Evolutionary conservation across 1,140 invertebrate genomes (phyloP).

Genomic region (Lucilia cuprina): DNA sequence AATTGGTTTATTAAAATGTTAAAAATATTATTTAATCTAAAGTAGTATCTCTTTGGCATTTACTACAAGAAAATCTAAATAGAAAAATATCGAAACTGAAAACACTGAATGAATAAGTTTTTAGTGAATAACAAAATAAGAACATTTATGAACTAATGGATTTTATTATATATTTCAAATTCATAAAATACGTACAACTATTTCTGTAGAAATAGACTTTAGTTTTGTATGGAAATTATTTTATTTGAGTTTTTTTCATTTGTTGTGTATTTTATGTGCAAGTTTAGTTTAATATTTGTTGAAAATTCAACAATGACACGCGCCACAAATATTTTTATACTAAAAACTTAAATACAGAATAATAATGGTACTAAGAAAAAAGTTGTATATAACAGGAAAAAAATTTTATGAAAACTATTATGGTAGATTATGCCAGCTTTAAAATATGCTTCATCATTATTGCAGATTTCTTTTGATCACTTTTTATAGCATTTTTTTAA

Average conservation of each 20-base stretch:
- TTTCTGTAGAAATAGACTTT: background rate
- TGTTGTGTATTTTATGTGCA: background rate
- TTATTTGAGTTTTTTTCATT: background rate
- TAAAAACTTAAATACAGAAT: no score
- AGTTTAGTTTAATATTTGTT: background rate
- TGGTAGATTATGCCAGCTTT: no score
- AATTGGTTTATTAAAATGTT: no score
- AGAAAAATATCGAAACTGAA: background rate
- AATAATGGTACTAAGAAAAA: no score
- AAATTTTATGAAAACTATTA: no score
- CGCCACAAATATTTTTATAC: background rate
- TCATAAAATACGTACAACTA: background rate
- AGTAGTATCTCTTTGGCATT: no score
- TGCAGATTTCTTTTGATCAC: no score
- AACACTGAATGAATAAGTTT: background rate
- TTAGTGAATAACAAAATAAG: background rate
- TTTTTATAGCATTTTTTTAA: no score
- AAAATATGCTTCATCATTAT: no score
- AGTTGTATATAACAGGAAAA: no score
- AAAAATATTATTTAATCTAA: no score
- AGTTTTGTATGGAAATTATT: background rate
- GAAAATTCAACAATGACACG: background rate
- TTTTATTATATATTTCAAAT: background rate
- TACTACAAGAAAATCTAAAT: background rate
- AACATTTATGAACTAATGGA: conserved; percentile 30